A percentile compares a stretch with the other conserved stretches of the same genome.
phyloP scores from a whole-genome alignment of 2,888 invertebrate species.

The Apamea monoglypha region DNA sequence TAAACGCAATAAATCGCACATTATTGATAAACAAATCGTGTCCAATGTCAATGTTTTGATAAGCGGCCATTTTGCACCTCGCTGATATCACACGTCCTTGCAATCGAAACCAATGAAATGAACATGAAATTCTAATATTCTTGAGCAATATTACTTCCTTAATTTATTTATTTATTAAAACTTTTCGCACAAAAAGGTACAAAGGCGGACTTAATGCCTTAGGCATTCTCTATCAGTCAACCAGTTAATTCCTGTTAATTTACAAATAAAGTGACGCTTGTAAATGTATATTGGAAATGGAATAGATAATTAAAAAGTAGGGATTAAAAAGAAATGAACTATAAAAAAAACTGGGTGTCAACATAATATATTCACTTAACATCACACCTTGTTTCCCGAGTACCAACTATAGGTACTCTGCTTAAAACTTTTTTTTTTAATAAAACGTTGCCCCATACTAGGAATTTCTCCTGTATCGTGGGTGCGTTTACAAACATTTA shows the following conservation, averaged over 20 bases:
- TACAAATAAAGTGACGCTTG: background rate
- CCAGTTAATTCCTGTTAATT: background rate
- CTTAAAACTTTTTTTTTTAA: too few relatives aligned
- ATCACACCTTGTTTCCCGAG: background rate
- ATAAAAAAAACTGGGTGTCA: background rate
- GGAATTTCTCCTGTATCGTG: too few relatives aligned
- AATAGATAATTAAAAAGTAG: background rate
- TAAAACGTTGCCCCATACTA: too few relatives aligned
- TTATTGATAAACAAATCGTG: constrained; percentile 56
- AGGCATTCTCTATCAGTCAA: too few relatives aligned
- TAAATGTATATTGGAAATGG: too few relatives aligned
- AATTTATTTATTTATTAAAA: too few relatives aligned
- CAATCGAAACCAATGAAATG: background rate
- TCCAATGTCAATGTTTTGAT: constrained; percentile 63
- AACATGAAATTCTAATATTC: background rate
- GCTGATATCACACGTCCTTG: constrained; percentile 40
- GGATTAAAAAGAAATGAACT: background rate
- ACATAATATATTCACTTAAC: background rate
- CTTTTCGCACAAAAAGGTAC: too few relatives aligned
- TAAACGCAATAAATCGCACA: constrained; percentile 49
- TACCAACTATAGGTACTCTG: background rate
- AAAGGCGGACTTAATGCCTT: too few relatives aligned
- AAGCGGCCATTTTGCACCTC: constrained; percentile 60
- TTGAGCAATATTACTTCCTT: background rate
- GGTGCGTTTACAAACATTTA: too few relatives aligned